Percentiles rank a stretch among this genome's conserved stretches.
Conservation (phyloP, 2,888 invertebrate species). For the Leptopilina syphax region DNA sequence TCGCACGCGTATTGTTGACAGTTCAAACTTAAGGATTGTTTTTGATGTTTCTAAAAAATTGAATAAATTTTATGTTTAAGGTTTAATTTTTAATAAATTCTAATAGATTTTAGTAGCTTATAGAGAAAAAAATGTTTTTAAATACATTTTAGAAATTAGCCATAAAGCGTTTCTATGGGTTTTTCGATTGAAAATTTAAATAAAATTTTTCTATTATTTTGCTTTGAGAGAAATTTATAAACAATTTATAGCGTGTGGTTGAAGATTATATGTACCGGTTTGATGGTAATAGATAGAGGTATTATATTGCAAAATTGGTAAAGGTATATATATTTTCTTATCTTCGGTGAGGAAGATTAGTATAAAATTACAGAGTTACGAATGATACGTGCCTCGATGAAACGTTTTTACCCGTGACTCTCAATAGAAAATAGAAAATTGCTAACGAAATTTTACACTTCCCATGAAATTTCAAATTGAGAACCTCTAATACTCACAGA, state of each 20-base stretch:
- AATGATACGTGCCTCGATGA: constrained; percentile 65
- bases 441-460: background rate
- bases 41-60: no score
- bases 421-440: constrained; percentile 38
- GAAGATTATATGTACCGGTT: constrained; percentile 39
- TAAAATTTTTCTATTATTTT: background rate
- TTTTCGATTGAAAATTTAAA: no score
- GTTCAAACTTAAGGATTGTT: no score
- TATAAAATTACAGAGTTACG: constrained; percentile 71
- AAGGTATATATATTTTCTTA: constrained; percentile 63
- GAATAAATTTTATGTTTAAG: no score
- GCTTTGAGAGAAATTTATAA: constrained; percentile 4
- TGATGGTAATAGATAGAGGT: constrained; percentile 70
- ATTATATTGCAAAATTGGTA: constrained; percentile 71
- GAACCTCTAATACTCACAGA: constrained; percentile 27
- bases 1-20: no score
- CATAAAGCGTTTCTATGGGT: no score
- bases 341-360: constrained; percentile 67
- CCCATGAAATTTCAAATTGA: background rate
- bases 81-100: no score
- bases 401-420: constrained; percentile 55
- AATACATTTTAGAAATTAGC: no score
- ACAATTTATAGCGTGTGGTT: background rate
- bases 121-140: no score
- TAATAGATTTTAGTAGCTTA: no score